These are phyloP conservation scores for Nylanderia fulva DNA, from an alignment of 1,140 invertebrate species.

Conservation along the genomic window DNA sequence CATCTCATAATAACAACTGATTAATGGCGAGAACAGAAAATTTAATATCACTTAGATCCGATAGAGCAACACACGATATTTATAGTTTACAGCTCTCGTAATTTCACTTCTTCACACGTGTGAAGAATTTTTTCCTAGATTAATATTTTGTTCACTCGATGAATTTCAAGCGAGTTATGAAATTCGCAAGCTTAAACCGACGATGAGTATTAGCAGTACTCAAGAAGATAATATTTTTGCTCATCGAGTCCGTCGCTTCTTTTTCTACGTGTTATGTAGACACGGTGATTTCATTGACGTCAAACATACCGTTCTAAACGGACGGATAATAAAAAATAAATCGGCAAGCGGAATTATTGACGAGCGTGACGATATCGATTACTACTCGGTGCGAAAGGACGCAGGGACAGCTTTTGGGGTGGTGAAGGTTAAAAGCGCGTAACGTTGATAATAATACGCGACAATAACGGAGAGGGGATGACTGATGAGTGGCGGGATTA, in stretches of 20 bases:
- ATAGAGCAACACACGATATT: constrained; percentile 11
- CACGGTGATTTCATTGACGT: constrained; percentile 46
- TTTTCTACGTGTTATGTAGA: not conserved
- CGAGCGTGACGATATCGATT: constrained; percentile 49
- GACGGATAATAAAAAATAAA: constrained; percentile 49
- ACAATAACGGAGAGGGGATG: constrained; percentile 4
- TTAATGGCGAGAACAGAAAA: not conserved
- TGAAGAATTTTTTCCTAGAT: not conserved
- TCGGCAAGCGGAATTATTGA: constrained; percentile 44
- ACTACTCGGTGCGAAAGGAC: constrained; percentile 30
- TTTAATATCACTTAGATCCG: not conserved
- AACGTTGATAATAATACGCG: constrained; percentile 40
- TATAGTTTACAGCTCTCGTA: constrained; percentile 20
- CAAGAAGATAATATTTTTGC: not conserved
- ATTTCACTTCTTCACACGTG: not conserved
- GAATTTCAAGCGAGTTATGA: not conserved
- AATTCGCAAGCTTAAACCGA: constrained; percentile 1
- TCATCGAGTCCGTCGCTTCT: not conserved
- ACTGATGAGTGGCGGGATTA: constrained; percentile 38
- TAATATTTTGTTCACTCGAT: not conserved
- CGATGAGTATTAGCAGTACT: not conserved
- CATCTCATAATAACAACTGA: not conserved
- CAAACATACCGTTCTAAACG: constrained; percentile 38
- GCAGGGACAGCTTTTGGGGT: constrained; percentile 26
- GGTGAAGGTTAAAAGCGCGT: constrained; percentile 47